phyloP scores from a whole-genome alignment of 2,797 vertebrate genomes.

The Gymnocypris eckloni region DNA sequence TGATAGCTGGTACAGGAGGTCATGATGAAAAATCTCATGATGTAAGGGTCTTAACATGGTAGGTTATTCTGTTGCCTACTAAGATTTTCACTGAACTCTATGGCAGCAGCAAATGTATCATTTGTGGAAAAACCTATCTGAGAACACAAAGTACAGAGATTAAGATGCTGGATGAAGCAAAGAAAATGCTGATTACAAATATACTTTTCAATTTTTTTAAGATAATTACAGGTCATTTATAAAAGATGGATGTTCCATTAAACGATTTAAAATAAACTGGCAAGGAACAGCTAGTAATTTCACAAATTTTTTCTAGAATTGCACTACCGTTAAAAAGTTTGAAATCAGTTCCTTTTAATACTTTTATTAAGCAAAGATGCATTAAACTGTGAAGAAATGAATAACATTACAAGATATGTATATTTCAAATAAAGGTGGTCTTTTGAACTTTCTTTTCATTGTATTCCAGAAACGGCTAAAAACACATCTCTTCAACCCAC shows the following conservation, averaged over 20 bases:
- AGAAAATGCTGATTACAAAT: not conserved
- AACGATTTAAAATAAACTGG: not conserved
- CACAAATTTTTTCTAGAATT: not conserved
- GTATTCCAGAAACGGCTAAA: not conserved
- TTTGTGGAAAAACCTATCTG: not conserved
- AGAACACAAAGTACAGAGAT: not conserved
- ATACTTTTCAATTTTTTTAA: not conserved
- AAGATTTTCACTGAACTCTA: not conserved
- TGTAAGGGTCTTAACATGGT: not conserved
- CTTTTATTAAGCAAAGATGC: not conserved
- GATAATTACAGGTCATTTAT: not conserved
- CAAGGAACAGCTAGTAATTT: not conserved
- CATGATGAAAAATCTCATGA: not conserved
- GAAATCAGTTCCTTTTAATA: not conserved
- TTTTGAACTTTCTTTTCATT: not conserved
- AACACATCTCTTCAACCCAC: not conserved
- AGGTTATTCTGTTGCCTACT: not conserved
- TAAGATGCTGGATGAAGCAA: not conserved
- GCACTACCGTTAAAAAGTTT: not conserved
- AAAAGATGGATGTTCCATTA: not conserved
- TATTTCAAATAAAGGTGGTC: not conserved
- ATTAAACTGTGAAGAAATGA: not conserved
- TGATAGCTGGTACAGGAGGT: conserved; percentile 12
- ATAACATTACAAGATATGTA: not conserved
- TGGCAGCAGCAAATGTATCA: not conserved